Base-by-base conservation (phyloP, 1,140 invertebrate genomes). In the Limonius californicus region DNA sequence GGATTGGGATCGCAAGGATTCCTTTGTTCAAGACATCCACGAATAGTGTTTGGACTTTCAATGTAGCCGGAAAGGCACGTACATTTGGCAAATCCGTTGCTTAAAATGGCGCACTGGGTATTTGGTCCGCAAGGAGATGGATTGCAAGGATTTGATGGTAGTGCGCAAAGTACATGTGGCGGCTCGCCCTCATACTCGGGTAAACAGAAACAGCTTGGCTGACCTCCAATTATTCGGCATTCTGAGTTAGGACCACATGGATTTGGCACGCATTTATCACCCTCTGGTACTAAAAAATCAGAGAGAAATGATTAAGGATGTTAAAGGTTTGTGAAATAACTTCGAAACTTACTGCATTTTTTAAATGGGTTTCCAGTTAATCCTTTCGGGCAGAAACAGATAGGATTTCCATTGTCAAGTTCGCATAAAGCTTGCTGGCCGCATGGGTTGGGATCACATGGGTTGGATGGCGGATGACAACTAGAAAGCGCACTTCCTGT, bases 281-380 rank as follows among this genome's bases (percentile, higher is more conserved):
- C 91, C 79, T 94, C 90, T 30, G 90, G 92, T 78, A 94, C 91
- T 94, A 72, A 66, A 81, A 80, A 63, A 47, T n/a, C 63, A 27
- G 59, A 18, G 45, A 27, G 18, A 55, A n/a, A n/a, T n/a, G n/a
- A n/a, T 45, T 35, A 16, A 50, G n/a, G 8, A 59, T 62, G 58
- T 7, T 14, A 43, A 61, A 60, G 11, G 21, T 62, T 20, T 57
- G n/a, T n/a, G 16, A 11, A 56, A 14, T 55, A 57, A 23, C 21
- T 43, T 39, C 27, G n/a, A 12, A 39, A 92, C 89, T 84, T 85
- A 94, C 91, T 92, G 82, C 92, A 95, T 78, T 89, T 90, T 63
- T 89, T 85, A 72, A 94, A 95, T 11, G 93, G 93, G 84, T 94
- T 94, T 77, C 93, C 92, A 9, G 92, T 95, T 57, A 90, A 80